Conservation (phyloP, 1,140 invertebrate genomes). For the Ericerus pela region DNA sequence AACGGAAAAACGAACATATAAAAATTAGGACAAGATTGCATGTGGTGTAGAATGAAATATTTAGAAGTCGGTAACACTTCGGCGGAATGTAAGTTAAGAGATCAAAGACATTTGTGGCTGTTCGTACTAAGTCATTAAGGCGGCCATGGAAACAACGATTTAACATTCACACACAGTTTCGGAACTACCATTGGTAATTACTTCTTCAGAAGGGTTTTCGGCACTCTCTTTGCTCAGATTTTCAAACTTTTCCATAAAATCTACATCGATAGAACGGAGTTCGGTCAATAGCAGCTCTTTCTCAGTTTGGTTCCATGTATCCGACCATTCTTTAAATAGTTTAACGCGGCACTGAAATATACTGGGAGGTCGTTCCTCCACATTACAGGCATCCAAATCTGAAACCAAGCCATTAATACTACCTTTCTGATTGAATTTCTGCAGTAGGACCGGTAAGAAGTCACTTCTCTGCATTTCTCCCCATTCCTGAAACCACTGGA, state of each 20-base stretch:
- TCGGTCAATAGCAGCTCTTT: constrained; percentile 49
- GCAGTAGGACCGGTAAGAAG: constrained; percentile 60
- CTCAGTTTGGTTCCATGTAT: constrained; percentile 60
- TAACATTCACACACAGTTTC: neutral
- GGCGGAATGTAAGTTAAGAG: too few species aligned
- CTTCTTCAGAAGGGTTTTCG: neutral
- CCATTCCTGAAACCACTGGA: constrained; percentile 79
- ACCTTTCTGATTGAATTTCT: constrained; percentile 37
- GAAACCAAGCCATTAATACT: constrained; percentile 58
- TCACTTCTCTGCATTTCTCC: constrained; percentile 71
- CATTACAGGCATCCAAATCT: constrained; percentile 46
- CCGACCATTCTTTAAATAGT: constrained; percentile 71
- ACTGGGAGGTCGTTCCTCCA: constrained; percentile 54
- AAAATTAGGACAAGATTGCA: too few species aligned
- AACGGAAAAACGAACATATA: too few species aligned
- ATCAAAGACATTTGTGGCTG: too few species aligned
- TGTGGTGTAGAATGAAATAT: too few species aligned
- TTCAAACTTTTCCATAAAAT: constrained; percentile 53
- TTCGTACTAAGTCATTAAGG: too few species aligned
- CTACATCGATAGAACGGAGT: constrained; percentile 50
- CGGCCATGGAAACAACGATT: too few species aligned
- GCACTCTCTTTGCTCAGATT: neutral
- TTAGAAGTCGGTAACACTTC: too few species aligned
- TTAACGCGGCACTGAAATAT: constrained; percentile 80
- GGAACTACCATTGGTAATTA: neutral